Evolutionary conservation across 2,888 invertebrate genomes (phyloP).

Genomic region (Synanthedon myopaeformis): DNA sequence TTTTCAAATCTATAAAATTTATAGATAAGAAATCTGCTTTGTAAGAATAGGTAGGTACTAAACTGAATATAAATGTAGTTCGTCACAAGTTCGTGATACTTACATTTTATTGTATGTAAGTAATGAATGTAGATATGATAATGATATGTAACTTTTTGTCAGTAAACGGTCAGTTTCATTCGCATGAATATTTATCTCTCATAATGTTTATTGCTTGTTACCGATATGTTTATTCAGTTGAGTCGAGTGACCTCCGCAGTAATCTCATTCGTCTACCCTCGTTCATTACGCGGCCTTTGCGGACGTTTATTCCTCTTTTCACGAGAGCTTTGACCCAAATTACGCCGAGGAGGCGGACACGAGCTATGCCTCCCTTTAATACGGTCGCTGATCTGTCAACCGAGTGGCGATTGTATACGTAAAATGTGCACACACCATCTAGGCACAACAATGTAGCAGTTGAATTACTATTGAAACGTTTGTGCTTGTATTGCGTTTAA

Average conservation of each 20-base stretch:
- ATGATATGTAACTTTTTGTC: no score
- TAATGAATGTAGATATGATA: no score
- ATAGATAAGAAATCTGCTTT: no score
- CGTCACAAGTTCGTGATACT: no score
- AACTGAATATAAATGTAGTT: no score
- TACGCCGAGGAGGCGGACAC: conserved; percentile 9
- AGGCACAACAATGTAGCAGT: neutral
- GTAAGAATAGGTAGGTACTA: no score
- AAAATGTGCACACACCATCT: neutral
- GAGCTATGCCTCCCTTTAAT: neutral
- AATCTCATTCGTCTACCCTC: conserved; percentile 13
- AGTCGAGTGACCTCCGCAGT: conserved; percentile 1
- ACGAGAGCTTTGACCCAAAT: conserved; percentile 32
- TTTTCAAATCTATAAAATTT: no score
- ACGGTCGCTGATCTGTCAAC: neutral
- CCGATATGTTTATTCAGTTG: conserved; percentile 2
- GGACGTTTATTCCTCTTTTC: conserved; percentile 18
- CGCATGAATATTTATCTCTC: no score
- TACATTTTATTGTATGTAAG: no score
- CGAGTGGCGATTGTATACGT: neutral
- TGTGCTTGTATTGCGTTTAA: conserved; percentile 3
- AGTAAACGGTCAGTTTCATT: no score
- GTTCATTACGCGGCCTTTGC: conserved; percentile 16
- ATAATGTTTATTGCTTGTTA: neutral
- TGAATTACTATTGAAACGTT: neutral